Conservation (phyloP, 2,888 invertebrate genomes). For the Eilema sororculum region DNA sequence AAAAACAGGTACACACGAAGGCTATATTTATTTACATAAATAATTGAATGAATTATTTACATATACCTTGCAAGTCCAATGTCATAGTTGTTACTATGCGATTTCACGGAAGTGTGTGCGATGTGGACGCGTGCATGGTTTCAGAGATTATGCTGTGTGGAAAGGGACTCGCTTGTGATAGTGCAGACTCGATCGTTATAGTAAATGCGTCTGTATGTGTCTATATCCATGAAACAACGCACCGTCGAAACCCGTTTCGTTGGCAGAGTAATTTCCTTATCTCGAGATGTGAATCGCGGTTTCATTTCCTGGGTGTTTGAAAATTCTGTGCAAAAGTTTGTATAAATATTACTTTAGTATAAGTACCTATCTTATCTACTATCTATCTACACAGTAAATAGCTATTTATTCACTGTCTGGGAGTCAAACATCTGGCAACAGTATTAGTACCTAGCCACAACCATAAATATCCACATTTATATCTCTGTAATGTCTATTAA, state of each 20-base stretch:
- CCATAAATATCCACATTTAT: conserved; percentile 3
- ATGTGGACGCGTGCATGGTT: too few species aligned
- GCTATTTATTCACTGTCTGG: not conserved
- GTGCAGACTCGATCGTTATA: too few species aligned
- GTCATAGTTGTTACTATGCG: not conserved
- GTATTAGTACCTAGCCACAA: not conserved
- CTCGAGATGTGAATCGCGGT: not conserved
- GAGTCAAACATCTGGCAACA: conserved; percentile 10
- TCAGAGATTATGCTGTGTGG: too few species aligned
- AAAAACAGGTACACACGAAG: too few species aligned
- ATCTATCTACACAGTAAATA: not conserved
- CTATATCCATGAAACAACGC: too few species aligned
- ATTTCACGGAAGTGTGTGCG: too few species aligned
- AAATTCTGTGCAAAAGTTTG: not conserved
- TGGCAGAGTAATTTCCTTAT: not conserved
- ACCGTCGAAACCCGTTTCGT: not conserved
- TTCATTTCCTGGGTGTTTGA: not conserved
- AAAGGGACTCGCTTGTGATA: too few species aligned
- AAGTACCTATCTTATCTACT: not conserved
- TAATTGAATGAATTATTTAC: too few species aligned
- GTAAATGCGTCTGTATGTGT: too few species aligned
- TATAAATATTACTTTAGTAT: not conserved
- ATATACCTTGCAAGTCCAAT: too few species aligned
- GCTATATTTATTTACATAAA: too few species aligned
- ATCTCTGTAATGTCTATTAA: conserved; percentile 1